Conservation (phyloP, 2,797 vertebrate species). For the Propithecus perrieri region DNA sequence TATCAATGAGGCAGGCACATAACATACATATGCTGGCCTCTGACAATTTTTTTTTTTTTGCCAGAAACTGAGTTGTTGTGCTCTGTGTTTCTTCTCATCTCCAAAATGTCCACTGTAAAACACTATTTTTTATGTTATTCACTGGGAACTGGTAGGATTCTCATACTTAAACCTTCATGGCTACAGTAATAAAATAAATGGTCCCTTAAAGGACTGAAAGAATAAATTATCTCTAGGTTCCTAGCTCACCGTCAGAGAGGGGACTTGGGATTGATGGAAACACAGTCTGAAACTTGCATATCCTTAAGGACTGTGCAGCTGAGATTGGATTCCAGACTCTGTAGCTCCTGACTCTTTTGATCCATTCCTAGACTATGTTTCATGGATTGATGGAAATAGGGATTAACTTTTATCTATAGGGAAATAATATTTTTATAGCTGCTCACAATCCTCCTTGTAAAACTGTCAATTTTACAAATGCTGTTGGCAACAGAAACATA, state of each 20-base stretch:
- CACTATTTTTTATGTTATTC: neutral
- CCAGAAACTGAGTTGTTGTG: neutral
- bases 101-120: neutral
- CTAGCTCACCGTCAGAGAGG: neutral
- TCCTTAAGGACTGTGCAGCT: neutral
- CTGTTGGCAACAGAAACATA: constrained; percentile 9
- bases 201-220: neutral
- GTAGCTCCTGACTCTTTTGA: neutral
- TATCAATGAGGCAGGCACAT: neutral
- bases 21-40: neutral
- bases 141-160: neutral
- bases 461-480: constrained; percentile 51
- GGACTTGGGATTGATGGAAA: neutral
- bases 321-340: neutral
- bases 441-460: constrained; percentile 26
- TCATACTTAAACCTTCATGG: neutral
- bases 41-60: neutral
- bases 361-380: neutral
- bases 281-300: neutral
- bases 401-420: constrained; percentile 43
- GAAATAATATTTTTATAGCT: constrained; percentile 62
- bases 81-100: neutral
- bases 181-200: neutral
- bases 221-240: neutral
- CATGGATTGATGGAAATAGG: neutral